Base-by-base conservation (phyloP, 2,888 invertebrate species). In the Drosophila antonietae region DNA sequence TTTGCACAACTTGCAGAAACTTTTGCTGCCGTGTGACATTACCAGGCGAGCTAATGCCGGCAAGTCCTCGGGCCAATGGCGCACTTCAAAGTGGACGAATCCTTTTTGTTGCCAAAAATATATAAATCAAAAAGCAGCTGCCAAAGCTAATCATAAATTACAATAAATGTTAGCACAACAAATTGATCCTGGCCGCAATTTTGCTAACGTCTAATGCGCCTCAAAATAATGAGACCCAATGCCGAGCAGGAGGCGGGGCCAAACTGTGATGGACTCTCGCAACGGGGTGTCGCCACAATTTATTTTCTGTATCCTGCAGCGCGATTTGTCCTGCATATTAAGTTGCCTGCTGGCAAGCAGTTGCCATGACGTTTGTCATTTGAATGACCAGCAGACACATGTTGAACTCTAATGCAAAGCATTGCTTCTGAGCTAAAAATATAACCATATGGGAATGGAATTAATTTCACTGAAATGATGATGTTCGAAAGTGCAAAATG, bases 121-220 rank as follows among this genome's bases (percentile, higher is more conserved):
- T 51, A 51, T 82, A 82, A 82, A 82, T 82, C 83, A 82, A 70
- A 83, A 31, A 67, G 52, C 59, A 59, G 65, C 47, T 68, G 56
- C 62, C 68, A 53, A 72, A 68, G 71, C 82, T 82, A 81, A 83
- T 83, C 83, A 83, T 83, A 85, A 85, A 85, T 85, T 84, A 85
- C 75, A 82, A 84, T 83, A 85, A 86, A 80, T 79, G 69, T 70
- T 74, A 52, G 71, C 71, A 65, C 71, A 80, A 74, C 77, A 79
- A 80, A 80, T 77, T 70, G 59, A 72, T 71, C 72, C 53, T 65
- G 53, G 75, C 62, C 78, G 58, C 52, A 68, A 51, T 56, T 64
- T 49, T 47, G 47, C 20, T 63, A 47, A 15, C 57, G 60, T 66
- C 63, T 77, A 77, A 77, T 77, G 77, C 46, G 46, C 35, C 63